phyloP scores from a whole-genome alignment of 2,113 vertebrate species.

The Todiramphus saurophagus region DNA sequence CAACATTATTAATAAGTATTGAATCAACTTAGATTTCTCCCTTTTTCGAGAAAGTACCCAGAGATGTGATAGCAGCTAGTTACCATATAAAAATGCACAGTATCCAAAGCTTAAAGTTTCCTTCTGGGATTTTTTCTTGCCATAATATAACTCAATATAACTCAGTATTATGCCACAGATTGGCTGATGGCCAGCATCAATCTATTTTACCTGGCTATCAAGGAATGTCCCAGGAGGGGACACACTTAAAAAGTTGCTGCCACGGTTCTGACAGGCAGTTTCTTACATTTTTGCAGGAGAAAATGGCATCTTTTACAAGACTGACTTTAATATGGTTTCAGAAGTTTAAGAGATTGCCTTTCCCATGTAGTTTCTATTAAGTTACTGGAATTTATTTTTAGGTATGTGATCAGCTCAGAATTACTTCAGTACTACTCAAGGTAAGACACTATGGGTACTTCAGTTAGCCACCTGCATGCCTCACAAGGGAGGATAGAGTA shows the following conservation, averaged over 20 bases:
- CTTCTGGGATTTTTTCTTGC: neutral
- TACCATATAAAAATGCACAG: neutral
- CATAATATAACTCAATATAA: neutral
- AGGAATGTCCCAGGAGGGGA: neutral
- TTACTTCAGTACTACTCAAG: neutral
- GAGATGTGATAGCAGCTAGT: neutral
- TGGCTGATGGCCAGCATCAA: neutral
- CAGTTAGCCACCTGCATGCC: neutral
- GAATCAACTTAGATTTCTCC: neutral
- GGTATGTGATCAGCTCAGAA: neutral
- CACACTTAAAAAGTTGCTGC: neutral
- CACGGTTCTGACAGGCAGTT: neutral
- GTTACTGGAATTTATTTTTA: neutral
- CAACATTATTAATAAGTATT: neutral
- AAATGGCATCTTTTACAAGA: neutral
- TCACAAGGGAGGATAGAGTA: neutral
- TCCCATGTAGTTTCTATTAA: neutral
- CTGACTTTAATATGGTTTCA: neutral
- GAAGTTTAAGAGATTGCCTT: neutral
- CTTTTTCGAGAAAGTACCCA: neutral
- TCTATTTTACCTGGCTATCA: neutral
- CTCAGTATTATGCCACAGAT: neutral
- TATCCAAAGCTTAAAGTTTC: neutral
- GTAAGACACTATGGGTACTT: neutral
- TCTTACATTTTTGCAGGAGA: neutral